phyloP scores from a whole-genome alignment of 2,113 vertebrate species.

The Megaleporinus macrocephalus region DNA sequence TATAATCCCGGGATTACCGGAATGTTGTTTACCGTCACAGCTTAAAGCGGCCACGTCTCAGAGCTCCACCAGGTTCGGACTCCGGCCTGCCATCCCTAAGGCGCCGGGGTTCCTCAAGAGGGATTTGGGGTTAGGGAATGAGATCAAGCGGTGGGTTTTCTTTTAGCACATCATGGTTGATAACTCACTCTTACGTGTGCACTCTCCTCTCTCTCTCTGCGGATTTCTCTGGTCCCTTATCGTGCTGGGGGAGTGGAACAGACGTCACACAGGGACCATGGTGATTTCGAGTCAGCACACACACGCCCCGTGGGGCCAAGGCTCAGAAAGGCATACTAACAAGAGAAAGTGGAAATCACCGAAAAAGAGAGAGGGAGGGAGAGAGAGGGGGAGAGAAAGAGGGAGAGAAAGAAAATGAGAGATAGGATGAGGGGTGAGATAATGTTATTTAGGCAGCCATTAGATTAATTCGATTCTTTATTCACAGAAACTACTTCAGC shows the following conservation, averaged over 20 bases:
- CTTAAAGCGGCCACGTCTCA: slow-evolving; percentile 10
- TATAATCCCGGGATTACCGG: slow-evolving; percentile 24
- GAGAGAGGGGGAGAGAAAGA: slow-evolving; percentile 5
- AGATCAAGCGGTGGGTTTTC: slow-evolving; percentile 34
- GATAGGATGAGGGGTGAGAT: not conserved
- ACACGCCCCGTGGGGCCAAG: not conserved
- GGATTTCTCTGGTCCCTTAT: slow-evolving; percentile 46
- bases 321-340: slow-evolving; percentile 21
- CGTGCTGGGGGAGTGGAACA: slow-evolving; percentile 41
- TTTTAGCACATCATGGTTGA: slow-evolving; percentile 34
- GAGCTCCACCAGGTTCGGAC: slow-evolving; percentile 24
- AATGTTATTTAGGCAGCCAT: slow-evolving; percentile 50
- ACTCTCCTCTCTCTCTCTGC: slow-evolving; percentile 19
- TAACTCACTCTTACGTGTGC: slow-evolving; percentile 36
- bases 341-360: slow-evolving; percentile 35
- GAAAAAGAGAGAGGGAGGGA: slow-evolving; percentile 28
- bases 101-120: slow-evolving; percentile 10
- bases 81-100: slow-evolving; percentile 2
- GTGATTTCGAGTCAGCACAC: slow-evolving; percentile 34
- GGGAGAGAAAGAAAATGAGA: not conserved
- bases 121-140: slow-evolving; percentile 34
- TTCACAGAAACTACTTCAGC: slow-evolving; percentile 40
- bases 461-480: slow-evolving; percentile 58
- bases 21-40: slow-evolving; percentile 29
- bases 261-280: slow-evolving; percentile 30